Conservation (phyloP, 1,140 invertebrate genomes). For the Luehdorfia chinensis region DNA sequence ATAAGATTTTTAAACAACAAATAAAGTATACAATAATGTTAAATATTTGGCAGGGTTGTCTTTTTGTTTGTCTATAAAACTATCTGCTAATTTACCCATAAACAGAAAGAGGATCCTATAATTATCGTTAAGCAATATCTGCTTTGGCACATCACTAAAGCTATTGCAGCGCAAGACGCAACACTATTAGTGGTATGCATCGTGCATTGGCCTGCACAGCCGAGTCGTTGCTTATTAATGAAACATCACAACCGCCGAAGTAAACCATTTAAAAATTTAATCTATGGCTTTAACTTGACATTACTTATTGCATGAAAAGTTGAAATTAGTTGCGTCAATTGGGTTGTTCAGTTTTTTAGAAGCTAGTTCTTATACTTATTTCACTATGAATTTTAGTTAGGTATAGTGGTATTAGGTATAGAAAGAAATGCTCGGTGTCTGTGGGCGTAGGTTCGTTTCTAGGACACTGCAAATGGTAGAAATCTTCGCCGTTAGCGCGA, state of each 20-base stretch:
- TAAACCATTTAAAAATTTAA: conserved; percentile 20
- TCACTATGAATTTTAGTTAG: conserved; percentile 75
- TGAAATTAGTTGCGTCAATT: conserved; percentile 19
- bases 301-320: neutral
- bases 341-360: conserved; percentile 53
- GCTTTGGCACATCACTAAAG: conserved; percentile 53
- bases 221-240: conserved; percentile 26
- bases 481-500: conserved; percentile 52
- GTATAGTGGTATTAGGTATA: conserved; percentile 66
- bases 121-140: too few relatives aligned
- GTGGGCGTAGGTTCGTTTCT: conserved; percentile 67
- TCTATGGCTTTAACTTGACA: too few relatives aligned
- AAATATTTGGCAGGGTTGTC: too few relatives aligned
- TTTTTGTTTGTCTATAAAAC: too few relatives aligned
- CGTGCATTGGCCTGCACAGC: conserved; percentile 74
- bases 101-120: too few relatives aligned
- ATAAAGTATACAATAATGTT: too few relatives aligned
- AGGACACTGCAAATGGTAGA: conserved; percentile 67
- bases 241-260: conserved; percentile 30
- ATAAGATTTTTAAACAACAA: too few relatives aligned
- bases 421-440: conserved; percentile 70
- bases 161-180: conserved; percentile 44
- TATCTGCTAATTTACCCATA: too few relatives aligned
- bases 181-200: conserved; percentile 72
- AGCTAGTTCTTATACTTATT: conserved; percentile 75